Evolutionary conservation across 2,113 vertebrate genomes (phyloP).

Genomic region (Gopherus flavomarginatus): DNA sequence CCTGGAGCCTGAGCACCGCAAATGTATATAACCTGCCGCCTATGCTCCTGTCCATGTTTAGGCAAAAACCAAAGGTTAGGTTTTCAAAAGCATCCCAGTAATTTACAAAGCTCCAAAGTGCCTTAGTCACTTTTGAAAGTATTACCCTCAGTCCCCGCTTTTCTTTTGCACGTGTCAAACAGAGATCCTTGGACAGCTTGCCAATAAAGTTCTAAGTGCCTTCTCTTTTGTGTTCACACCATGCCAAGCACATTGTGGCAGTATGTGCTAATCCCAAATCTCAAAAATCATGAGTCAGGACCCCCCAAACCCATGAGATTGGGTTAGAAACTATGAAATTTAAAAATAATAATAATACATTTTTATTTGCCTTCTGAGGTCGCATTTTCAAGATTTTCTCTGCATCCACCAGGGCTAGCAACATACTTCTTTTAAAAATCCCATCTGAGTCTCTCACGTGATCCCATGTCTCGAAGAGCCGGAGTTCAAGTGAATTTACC

Average conservation of each 20-base stretch:
- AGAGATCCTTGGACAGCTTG: background rate
- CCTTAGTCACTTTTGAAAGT: background rate
- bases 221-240: background rate
- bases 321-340: background rate
- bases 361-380: background rate
- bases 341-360: background rate
- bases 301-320: background rate
- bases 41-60: background rate
- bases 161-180: background rate
- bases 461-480: background rate
- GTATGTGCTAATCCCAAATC: background rate
- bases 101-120: background rate
- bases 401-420: background rate
- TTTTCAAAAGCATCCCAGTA: background rate
- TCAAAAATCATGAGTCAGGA: background rate
- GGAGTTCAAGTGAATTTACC: background rate
- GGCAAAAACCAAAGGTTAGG: background rate
- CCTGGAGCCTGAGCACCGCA: no score
- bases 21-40: no score
- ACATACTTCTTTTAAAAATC: background rate
- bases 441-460: background rate
- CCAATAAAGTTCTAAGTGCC: background rate
- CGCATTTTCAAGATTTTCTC: background rate
- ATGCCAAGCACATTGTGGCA: background rate
- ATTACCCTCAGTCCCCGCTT: background rate